Percentiles rank a stretch among this genome's conserved stretches.
Evolutionary conservation across 2,797 vertebrate species (phyloP).

Genomic region (Sebastes oblongus): DNA sequence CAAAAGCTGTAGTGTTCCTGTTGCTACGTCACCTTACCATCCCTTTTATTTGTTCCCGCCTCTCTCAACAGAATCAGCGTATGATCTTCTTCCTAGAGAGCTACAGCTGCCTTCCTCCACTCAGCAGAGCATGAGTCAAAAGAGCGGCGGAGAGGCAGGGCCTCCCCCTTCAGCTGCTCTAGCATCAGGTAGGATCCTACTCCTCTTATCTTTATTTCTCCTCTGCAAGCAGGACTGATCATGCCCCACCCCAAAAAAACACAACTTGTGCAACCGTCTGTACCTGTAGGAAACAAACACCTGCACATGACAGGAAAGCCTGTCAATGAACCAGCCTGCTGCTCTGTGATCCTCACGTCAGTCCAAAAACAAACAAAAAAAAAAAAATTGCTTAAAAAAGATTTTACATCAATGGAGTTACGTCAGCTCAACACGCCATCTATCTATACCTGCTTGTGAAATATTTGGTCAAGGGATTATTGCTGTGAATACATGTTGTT

Average conservation of each 20-base stretch:
- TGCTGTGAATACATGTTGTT: background rate
- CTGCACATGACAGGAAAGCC: constrained; percentile 26
- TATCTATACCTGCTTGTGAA: constrained; percentile 3
- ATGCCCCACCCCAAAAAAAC: constrained; percentile 10
- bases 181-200: constrained; percentile 91
- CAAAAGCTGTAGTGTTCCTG: background rate
- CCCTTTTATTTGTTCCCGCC: constrained; percentile 5
- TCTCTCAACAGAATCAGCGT: constrained; percentile 88
- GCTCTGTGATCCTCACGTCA: constrained; percentile 23
- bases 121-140: constrained; percentile 96
- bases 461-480: background rate
- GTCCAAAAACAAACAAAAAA: background rate
- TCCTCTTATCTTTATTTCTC: constrained; percentile 62
- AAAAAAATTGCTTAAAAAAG: background rate
- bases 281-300: constrained; percentile 40
- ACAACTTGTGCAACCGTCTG: constrained; percentile 12
- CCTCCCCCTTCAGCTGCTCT: constrained; percentile 90
- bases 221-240: constrained; percentile 69
- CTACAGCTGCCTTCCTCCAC: constrained; percentile 90
- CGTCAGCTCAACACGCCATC: constrained; percentile 14
- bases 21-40: constrained; percentile 1
- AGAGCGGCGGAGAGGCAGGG: constrained; percentile 93
- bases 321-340: constrained; percentile 15
- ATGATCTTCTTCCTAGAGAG: constrained; percentile 97
- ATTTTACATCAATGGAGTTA: constrained; percentile 13